Evolutionary conservation across 2,113 vertebrate species (phyloP), one percentile per base, ranked within the genome.

Genomic region (Atrichornis clamosus): DNA sequence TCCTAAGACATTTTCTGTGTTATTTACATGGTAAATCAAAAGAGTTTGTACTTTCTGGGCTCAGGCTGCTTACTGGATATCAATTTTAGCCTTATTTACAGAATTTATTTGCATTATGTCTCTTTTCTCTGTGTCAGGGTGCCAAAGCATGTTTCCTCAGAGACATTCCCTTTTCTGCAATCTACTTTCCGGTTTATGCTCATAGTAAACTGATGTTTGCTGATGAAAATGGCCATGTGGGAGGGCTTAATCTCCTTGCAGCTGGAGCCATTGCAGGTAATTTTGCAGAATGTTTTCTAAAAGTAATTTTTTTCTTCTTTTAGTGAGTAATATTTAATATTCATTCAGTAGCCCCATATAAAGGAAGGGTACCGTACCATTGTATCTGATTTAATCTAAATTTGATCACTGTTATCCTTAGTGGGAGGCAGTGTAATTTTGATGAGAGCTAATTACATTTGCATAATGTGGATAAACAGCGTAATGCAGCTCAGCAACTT

Each of bases 141-240:
- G 99, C 99, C 95, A 99, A 99, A 98, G 99, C 99, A 3, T 99
- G 99, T 97, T 99, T 99, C 98, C 98, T 99, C 96, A 98, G 99
- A 97, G 99, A 99, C 98, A 99, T 99, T 98, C 99, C 99, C 88
- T 99, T 99, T 98, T 99, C 99, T 55, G 99, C 99, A 68, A 99
- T 99, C 97, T 99, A 99, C 97, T 99, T 99, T 97, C 99, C 99
- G 3, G 99, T 98, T 83, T 99, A 99, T 74, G 99, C 99, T 90
- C 99, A 99, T 85, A 98, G 97, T 93, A 99, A 99, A 97, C 24
- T 98, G 42, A 58, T 93, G n/a, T 59, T 99, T 41, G 98, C 99
- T 47, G 99, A 99, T 95, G 99, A 99, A 84, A 97, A 98, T 6
- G 99, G 99, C 95, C 97, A 97, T 8, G 94, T 99, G 95, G 98